A percentile compares a stretch with the other conserved stretches of the same genome.
Evolutionary conservation across 2,797 vertebrate species (phyloP).

Genomic region (Ptychadena robeensis): DNA sequence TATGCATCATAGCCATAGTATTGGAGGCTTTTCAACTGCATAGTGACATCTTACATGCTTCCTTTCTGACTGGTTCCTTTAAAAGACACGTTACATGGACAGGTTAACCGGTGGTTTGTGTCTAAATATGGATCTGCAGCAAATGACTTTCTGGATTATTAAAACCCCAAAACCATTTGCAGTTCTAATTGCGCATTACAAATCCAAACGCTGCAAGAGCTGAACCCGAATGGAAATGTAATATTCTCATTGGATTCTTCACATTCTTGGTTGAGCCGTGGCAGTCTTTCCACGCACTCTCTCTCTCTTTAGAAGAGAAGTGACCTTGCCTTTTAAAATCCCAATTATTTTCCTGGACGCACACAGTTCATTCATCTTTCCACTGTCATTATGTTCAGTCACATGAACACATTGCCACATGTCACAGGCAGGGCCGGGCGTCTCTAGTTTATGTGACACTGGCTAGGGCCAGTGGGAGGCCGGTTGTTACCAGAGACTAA

Average conservation of each 20-base stretch:
- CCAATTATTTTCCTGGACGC: slow-evolving; percentile 20
- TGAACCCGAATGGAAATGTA: background rate
- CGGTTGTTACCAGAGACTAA: slow-evolving; percentile 46
- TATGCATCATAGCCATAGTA: too few relatives aligned
- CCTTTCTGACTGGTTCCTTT: too few relatives aligned
- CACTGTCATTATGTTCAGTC: slow-evolving; percentile 29
- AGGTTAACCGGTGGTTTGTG: too few relatives aligned
- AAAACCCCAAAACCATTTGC: background rate
- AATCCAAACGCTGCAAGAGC: background rate
- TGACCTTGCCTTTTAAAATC: background rate
- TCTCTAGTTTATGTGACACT: slow-evolving; percentile 37
- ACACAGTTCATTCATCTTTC: slow-evolving; percentile 25
- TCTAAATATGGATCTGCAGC: background rate
- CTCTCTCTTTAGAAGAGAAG: background rate
- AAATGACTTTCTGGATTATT: too few relatives aligned
- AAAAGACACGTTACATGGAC: background rate
- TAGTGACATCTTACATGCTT: too few relatives aligned
- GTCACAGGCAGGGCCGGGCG: background rate
- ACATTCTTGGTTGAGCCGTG: background rate
- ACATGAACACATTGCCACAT: slow-evolving; percentile 32
- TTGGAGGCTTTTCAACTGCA: too few relatives aligned
- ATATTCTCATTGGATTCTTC: background rate
- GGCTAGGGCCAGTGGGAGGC: slow-evolving; percentile 49
- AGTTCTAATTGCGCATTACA: background rate
- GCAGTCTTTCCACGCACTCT: background rate